phyloP scores from a whole-genome alignment of 2,113 vertebrate genomes.

The Anguilla rostrata region DNA sequence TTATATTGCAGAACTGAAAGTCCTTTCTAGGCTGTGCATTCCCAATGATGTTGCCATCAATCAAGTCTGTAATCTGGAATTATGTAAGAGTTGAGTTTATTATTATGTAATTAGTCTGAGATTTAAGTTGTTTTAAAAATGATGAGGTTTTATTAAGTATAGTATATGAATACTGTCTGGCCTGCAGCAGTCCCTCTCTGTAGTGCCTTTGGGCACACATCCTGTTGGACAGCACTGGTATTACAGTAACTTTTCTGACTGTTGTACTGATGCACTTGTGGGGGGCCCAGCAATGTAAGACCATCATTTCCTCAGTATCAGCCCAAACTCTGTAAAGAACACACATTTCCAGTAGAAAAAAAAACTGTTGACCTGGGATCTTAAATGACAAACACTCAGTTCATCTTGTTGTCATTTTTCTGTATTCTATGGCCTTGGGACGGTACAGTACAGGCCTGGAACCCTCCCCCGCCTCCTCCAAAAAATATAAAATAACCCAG shows the following conservation, averaged over 20 bases:
- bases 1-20: not conserved
- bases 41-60: not conserved
- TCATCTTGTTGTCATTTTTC: not conserved
- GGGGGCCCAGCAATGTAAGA: not conserved
- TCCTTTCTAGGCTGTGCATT: not conserved
- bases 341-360: not conserved
- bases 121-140: constrained; percentile 1
- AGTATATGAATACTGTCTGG: constrained; percentile 15
- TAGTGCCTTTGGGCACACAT: constrained; percentile 73
- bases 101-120: not conserved
- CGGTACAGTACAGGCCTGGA: not conserved
- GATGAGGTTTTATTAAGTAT: constrained; percentile 36
- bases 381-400: not conserved
- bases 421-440: constrained; percentile 25
- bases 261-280: not conserved
- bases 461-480: not conserved
- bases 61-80: constrained; percentile 5
- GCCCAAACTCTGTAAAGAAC: constrained; percentile 21
- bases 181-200: constrained; percentile 33
- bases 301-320: not conserved
- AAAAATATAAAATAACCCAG: not conserved
- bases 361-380: constrained; percentile 16
- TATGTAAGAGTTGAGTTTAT: not conserved
- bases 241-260: constrained; percentile 15
- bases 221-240: constrained; percentile 57